These are phyloP conservation scores for Microtus ochrogaster DNA, from an alignment of 2,113 vertebrate species.

Conservation along the genomic window DNA sequence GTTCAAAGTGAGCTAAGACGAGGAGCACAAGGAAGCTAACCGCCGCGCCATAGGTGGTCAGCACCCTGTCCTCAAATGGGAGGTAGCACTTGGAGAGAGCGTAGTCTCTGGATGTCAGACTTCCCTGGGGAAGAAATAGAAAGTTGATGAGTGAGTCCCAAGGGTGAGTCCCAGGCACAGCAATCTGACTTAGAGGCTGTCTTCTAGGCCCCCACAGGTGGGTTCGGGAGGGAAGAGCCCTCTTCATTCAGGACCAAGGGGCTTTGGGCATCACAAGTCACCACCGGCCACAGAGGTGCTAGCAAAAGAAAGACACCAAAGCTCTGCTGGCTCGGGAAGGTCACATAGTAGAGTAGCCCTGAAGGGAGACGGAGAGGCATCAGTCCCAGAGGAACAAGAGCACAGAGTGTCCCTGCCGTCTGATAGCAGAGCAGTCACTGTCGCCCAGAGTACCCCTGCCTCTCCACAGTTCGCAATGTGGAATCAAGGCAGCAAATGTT, in stretches of 20 bases:
- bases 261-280: neutral
- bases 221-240: neutral
- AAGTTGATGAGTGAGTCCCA: conserved; percentile 18
- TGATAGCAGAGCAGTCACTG: neutral
- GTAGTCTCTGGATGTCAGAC: conserved; percentile 88
- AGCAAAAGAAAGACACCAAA: neutral
- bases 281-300: neutral
- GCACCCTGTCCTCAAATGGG: conserved; percentile 91
- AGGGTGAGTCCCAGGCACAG: neutral
- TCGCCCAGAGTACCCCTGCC: neutral
- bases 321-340: neutral
- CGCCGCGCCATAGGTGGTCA: conserved; percentile 88
- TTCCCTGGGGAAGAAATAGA: conserved; percentile 86
- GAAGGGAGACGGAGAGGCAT: neutral
- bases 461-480: neutral
- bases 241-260: neutral
- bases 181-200: conserved; percentile 1
- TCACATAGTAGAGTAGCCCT: too few relatives aligned
- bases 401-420: conserved; percentile 25
- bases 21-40: conserved; percentile 86
- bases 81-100: conserved; percentile 94
- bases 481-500: neutral
- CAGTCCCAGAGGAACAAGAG: neutral
- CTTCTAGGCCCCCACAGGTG: neutral
- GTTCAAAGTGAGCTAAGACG: conserved; percentile 85